Evolutionary conservation across 2,797 vertebrate genomes (phyloP), one percentile per base, ranked within the genome.

Genomic region (Lophius americanus): DNA sequence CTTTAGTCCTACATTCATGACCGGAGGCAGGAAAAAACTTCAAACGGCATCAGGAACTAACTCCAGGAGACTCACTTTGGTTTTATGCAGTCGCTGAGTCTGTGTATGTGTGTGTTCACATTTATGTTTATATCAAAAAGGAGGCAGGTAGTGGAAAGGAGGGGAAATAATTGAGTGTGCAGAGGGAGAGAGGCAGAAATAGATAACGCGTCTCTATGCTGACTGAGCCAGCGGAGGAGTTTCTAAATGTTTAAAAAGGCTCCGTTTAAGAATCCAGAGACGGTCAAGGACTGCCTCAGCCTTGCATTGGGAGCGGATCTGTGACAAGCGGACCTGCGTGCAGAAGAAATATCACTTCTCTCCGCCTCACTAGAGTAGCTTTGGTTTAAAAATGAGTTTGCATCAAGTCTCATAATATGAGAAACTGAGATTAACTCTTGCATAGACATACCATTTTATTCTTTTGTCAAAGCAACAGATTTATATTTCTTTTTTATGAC

Each of bases 1-100:
- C 63, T 76, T 56, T 69, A 70, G 70, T 79, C 42, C 65, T 79
- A 81, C 61, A 63, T 72, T 83, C 78, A 85, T 89, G 83, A 80
- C 64, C 68, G 64, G 60, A 77, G 76, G 51, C 35, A 4, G 56
- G 46, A 54, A 64, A 66, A 56, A 51, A 68, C 84, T 78, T 90
- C 73, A 89, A 88, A 90, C 75, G 78, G 78, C 67, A 82, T 82
- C 60, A 60, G 54, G 54, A 64, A 71, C 37, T n/a, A 59, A 58
- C 10, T 72, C 51, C 70, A 13, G 44, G 73, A 63, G 60, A 80
- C 81, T 81, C 62, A 71, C 67, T 84, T 76, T 82, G 76, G 64
- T 83, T 51, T 60, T 36, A 32, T 48, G 43, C 47, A 65, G 69
- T 56, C 43, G 6, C 51, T 38, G 41, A 8, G n/a, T 39, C 44